Evolutionary conservation across 2,888 invertebrate species (phyloP).

Genomic region (Hydriomena furcata): DNA sequence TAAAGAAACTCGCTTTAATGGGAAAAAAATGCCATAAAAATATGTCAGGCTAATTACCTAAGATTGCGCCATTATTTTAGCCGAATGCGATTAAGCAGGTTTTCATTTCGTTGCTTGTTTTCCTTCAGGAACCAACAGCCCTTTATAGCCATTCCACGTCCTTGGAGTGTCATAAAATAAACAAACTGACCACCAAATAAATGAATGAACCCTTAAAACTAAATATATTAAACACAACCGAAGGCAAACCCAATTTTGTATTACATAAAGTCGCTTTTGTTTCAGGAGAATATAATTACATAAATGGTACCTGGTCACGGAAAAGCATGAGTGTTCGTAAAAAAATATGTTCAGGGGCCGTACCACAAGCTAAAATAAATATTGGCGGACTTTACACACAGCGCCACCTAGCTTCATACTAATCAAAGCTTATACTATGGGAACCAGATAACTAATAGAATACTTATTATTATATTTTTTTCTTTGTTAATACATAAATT

Average conservation of each 20-base stretch:
- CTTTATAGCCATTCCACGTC: slow-evolving; percentile 32
- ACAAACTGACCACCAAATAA: slow-evolving; percentile 35
- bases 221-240: slow-evolving; percentile 29
- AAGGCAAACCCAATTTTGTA: slow-evolving; percentile 9
- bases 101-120: slow-evolving; percentile 20
- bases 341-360: slow-evolving; percentile 31
- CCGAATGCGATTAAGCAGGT: slow-evolving; percentile 21
- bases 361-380: too few species aligned
- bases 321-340: slow-evolving; percentile 22
- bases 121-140: slow-evolving; percentile 26
- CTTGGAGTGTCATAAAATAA: slow-evolving; percentile 33
- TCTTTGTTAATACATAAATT: too few species aligned
- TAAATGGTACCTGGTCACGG: slow-evolving; percentile 34
- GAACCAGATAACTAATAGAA: too few species aligned
- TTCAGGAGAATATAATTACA: not conserved
- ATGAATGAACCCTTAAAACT: slow-evolving; percentile 35
- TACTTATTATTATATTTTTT: too few species aligned
- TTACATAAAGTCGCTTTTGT: not conserved
- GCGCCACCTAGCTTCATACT: too few species aligned
- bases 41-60: slow-evolving; percentile 8
- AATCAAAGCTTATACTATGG: too few species aligned
- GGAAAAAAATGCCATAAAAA: slow-evolving; percentile 7
- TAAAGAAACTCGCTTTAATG: not conserved
- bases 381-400: too few species aligned
- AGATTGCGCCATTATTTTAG: slow-evolving; percentile 17